phyloP scores from a whole-genome alignment of 2,113 vertebrate genomes.

The Sinocyclocheilus anophthalmus region DNA sequence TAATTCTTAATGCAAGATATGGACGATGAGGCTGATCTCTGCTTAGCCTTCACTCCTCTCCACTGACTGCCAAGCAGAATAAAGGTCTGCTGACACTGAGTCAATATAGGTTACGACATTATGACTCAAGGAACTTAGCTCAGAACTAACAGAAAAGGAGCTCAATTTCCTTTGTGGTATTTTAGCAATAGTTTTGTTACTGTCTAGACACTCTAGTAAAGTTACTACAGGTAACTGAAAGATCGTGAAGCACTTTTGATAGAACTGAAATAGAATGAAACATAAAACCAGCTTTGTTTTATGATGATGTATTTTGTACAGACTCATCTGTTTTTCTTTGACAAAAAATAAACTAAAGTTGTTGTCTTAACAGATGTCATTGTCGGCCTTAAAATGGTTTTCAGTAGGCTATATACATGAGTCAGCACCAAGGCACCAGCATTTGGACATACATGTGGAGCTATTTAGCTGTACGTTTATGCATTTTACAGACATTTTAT shows the following conservation, averaged over 20 bases:
- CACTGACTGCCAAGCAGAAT: neutral
- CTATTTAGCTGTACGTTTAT: neutral
- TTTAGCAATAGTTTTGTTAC: conserved; percentile 55
- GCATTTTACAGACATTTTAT: neutral
- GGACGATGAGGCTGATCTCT: neutral
- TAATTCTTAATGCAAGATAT: conserved; percentile 1
- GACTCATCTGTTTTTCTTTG: conserved; percentile 27
- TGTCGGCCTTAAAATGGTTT: neutral
- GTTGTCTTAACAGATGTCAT: conserved; percentile 12
- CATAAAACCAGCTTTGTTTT: conserved; percentile 34
- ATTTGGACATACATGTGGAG: neutral
- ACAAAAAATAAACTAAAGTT: conserved; percentile 35
- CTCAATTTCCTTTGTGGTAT: conserved; percentile 35
- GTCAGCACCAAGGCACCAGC: neutral
- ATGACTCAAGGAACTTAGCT: neutral
- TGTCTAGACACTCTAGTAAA: conserved; percentile 43
- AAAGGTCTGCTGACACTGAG: neutral
- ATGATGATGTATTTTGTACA: conserved; percentile 45
- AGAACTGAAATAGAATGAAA: conserved; percentile 41
- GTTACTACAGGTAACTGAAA: conserved; percentile 26
- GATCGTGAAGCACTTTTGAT: conserved; percentile 54
- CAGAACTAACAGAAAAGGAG: conserved; percentile 13
- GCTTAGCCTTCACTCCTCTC: conserved; percentile 11
- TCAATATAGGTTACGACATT: neutral
- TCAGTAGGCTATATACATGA: too few relatives aligned